These are phyloP conservation scores for Hofmannophila pseudospretella DNA, from an alignment of 2,888 invertebrate genomes.

Conservation along the genomic window DNA sequence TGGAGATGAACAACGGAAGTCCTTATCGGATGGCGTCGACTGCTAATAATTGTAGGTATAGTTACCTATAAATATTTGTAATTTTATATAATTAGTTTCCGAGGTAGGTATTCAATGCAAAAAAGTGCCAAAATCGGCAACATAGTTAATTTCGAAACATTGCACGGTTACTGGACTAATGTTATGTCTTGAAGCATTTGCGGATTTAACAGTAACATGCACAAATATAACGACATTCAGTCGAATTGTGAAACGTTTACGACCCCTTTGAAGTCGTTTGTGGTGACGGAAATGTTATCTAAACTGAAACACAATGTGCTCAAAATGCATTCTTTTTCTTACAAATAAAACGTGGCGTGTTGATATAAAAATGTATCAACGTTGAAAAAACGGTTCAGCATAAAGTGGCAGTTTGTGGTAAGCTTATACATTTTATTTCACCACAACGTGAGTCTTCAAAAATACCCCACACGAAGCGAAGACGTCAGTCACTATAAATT, in stretches of 20 bases:
- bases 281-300: neutral
- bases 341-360: too few relatives aligned
- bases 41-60: too few relatives aligned
- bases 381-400: neutral
- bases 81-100: too few relatives aligned
- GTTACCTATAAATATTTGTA: too few relatives aligned
- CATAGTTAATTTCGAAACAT: too few relatives aligned
- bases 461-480: slow-evolving; percentile 24
- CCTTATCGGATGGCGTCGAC: too few relatives aligned
- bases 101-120: too few relatives aligned
- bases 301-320: neutral
- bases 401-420: neutral
- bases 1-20: too few relatives aligned
- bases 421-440: neutral
- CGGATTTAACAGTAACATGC: neutral
- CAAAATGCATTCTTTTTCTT: neutral
- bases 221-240: neutral
- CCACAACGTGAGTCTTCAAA: slow-evolving; percentile 2
- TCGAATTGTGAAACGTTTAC: neutral
- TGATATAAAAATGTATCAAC: too few relatives aligned
- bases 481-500: slow-evolving; percentile 58
- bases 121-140: too few relatives aligned
- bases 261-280: neutral
- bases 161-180: too few relatives aligned
- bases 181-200: too few relatives aligned